Evolutionary conservation across 2,888 invertebrate genomes (phyloP), one percentile per base, ranked within the genome.

Genomic region (Liopterus haemorrhoidalis): DNA sequence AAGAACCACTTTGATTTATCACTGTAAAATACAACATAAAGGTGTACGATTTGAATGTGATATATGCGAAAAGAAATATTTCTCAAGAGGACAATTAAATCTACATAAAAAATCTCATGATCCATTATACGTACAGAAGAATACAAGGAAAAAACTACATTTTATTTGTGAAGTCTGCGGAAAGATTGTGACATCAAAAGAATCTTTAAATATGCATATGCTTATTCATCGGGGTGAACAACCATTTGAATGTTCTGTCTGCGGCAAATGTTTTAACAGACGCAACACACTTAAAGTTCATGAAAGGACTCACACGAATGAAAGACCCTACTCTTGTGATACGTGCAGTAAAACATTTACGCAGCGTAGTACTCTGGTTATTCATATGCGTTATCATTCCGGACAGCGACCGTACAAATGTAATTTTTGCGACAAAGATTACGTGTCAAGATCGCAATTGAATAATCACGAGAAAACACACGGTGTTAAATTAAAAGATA

Each of bases 331-430:
- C 36, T 67, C 69, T 9, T 78, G 77, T 49, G 67, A 71, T 2
- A 63, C 69, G 41, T 77, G 78, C 47, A 70, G 70, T 31, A 77
- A 75, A 53, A 57, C 70, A 2, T 77, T 76, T 53, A 73, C 74
- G 30, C 70, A 76, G 48, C 69, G 70, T 49, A 70, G 70, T 46
- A 71, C 73, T 1, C 53, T 76, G 28, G 70, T 70, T 6, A 65
- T 71, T 5, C 76, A 76, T 53, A 65, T 65, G 31, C 58, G 75
- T 25, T 71, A 71, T 46, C 76, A 76, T 44, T 73, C 73, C 0
- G 75, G 75, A 9, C 74, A 76, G 49, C 66, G 67, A 41, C 63
- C 74, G 12, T 73, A 71, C 49, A 63, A 71, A 1, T 77, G 78
- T 49, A 67, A 69, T 3, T 65, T 68, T 5, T 76, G 78, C 32